Conservation (phyloP, 1,140 invertebrate species). For the Mercenaria mercenaria region DNA sequence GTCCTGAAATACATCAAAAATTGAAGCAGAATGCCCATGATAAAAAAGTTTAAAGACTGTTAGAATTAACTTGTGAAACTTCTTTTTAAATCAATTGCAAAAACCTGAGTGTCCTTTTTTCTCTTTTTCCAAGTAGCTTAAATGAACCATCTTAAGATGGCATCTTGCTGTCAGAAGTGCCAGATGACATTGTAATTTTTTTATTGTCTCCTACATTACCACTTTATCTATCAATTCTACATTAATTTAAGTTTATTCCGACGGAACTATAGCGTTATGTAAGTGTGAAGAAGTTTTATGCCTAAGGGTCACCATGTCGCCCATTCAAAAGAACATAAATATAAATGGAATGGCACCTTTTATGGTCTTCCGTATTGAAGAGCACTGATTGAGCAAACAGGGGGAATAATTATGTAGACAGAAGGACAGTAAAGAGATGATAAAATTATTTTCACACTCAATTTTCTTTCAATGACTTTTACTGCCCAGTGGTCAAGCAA, state of each 20-base stretch:
- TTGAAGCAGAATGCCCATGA: too few relatives aligned
- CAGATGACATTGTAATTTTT: not conserved
- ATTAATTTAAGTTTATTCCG: slow-evolving; percentile 47
- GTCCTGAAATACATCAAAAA: too few relatives aligned
- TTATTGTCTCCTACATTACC: not conserved
- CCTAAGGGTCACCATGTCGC: slow-evolving; percentile 2
- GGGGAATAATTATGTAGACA: slow-evolving; percentile 57
- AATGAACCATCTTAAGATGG: not conserved
- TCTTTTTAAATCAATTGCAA: too few relatives aligned
- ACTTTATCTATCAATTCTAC: slow-evolving; percentile 31
- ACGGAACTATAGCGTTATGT: not conserved
- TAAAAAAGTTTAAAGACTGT: too few relatives aligned
- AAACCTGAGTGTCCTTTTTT: too few relatives aligned
- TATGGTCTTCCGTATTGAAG: slow-evolving; percentile 59
- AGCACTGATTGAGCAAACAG: slow-evolving; percentile 57
- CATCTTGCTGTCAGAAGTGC: not conserved
- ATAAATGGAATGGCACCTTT: slow-evolving; percentile 59
- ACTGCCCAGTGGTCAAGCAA: slow-evolving; percentile 52
- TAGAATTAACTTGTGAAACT: too few relatives aligned
- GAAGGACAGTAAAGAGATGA: slow-evolving; percentile 48
- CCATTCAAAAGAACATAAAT: slow-evolving; percentile 59
- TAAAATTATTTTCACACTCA: slow-evolving; percentile 64
- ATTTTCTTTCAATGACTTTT: slow-evolving; percentile 48
- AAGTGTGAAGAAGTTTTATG: slow-evolving; percentile 60
- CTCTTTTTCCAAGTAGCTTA: too few relatives aligned